Percentiles rank a stretch among this genome's conserved stretches.
These are phyloP conservation scores for Harlomillsia oculata DNA, from an alignment of 1,140 invertebrate species.

Conservation along the genomic window DNA sequence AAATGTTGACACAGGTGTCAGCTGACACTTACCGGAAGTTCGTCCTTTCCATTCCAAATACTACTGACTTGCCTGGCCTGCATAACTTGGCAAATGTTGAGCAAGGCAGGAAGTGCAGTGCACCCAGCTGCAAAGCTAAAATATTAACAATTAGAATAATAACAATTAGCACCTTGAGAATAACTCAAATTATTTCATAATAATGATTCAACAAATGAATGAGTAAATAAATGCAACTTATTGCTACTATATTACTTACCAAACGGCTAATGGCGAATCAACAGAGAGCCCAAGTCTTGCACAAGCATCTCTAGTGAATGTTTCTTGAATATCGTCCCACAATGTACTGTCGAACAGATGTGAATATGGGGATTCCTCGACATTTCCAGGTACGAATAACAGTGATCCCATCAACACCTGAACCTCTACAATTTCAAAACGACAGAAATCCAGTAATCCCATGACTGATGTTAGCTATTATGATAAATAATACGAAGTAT, in stretches of 20 bases:
- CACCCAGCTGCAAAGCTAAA: constrained; percentile 83
- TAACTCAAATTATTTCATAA: background rate
- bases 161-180: too few relatives aligned
- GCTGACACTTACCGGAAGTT: constrained; percentile 69
- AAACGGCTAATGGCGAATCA: constrained; percentile 66
- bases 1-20: background rate
- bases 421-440: constrained; percentile 56
- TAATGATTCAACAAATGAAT: background rate
- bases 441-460: background rate
- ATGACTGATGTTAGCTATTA: background rate
- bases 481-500: too few relatives aligned
- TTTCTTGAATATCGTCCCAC: constrained; percentile 78
- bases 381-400: constrained; percentile 66
- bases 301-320: constrained; percentile 88
- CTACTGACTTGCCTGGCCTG: constrained; percentile 84
- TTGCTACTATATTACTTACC: constrained; percentile 42
- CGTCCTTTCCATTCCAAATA: constrained; percentile 91
- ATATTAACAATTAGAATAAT: too few relatives aligned
- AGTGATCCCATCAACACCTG: constrained; percentile 81
- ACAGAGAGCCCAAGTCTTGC: constrained; percentile 78
- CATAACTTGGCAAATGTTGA: constrained; percentile 94
- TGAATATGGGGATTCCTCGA: constrained; percentile 70
- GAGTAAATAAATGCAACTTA: background rate
- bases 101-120: constrained; percentile 78
- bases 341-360: constrained; percentile 64